Percentiles rank a stretch among this genome's conserved stretches.
Evolutionary conservation across 2,113 vertebrate species (phyloP).

Genomic region (Malurus alboscapulatus): DNA sequence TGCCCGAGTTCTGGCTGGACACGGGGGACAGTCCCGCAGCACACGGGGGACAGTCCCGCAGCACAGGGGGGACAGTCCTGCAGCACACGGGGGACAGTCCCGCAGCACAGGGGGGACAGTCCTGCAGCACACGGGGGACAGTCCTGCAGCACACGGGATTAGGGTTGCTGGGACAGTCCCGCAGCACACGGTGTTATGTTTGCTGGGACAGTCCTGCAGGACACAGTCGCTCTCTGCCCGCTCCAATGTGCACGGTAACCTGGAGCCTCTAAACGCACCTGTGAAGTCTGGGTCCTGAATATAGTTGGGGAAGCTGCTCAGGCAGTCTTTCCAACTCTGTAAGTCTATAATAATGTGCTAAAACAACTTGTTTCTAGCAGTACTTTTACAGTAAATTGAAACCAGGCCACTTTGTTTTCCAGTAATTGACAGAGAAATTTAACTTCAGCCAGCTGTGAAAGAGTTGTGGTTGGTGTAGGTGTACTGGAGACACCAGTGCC

Average conservation of each 20-base stretch:
- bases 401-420: background rate
- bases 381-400: background rate
- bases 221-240: fast-evolving
- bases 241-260: fast-evolving
- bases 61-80: too few species aligned
- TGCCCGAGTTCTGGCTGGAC: too few species aligned
- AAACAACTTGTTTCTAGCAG: background rate
- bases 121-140: too few species aligned
- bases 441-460: background rate
- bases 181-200: too few species aligned
- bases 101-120: too few species aligned
- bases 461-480: background rate
- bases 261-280: fast-evolving
- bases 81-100: too few species aligned
- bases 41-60: too few species aligned
- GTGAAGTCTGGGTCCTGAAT: fast-evolving
- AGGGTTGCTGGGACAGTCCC: too few species aligned
- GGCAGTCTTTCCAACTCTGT: background rate
- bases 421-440: fast-evolving
- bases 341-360: background rate
- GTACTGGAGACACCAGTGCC: background rate
- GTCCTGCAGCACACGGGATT: too few species aligned
- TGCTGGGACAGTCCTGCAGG: background rate
- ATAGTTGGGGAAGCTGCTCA: background rate
- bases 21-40: too few species aligned